Base-by-base conservation (phyloP, 35 echinoderm and acorn worm genomes). In the Apostichopus japonicus region DNA sequence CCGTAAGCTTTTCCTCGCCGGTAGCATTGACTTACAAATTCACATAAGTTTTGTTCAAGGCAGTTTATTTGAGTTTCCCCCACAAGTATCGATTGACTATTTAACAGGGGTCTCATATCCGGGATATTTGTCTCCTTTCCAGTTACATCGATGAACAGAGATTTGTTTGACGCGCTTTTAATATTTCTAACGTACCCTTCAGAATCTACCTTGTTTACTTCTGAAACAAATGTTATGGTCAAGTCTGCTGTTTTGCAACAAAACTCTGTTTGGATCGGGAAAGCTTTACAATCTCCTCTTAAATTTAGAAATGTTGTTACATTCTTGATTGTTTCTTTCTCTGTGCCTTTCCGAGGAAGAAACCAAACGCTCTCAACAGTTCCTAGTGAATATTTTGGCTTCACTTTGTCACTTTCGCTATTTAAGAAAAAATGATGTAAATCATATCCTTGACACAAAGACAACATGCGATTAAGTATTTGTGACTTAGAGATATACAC, bases 281-380 rank as follows among this genome's bases (percentile, higher is more conserved):
- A 62, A 22, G 16, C 15, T n/a, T 1, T 9, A 88, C 59, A 88
- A 88, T 88, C 86, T 6, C 86, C 86, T 88, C 86, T 6, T 88
- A 88, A n/a, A 72, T 88, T 88, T 9, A 88, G 59, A 23, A 67
- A 88, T 65, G 86, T 51, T 8, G 86, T 70, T 10, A 88, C 65
- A 27, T 88, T 23, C 23, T 55, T 88, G 5, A 88, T 67, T 6
- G 17, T 88, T 88, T 88, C 86, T 11, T 65, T 88, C 19, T 88
- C 58, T 67, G 19, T 88, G 5, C 58, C 57, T n/a, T 8, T 52
- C 25, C 21, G 23, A 16, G 86, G 86, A 7, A 88, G 23, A 88
- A 61, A 88, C 86, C 86, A 88, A 56, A 72, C 52, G 13, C 6
- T 19, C 27, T 88, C 86, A 61, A 88, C 24, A 16, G 13, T 59